Base-by-base conservation (phyloP, 2,888 invertebrate genomes). In the Ypsolopha scabrella region DNA sequence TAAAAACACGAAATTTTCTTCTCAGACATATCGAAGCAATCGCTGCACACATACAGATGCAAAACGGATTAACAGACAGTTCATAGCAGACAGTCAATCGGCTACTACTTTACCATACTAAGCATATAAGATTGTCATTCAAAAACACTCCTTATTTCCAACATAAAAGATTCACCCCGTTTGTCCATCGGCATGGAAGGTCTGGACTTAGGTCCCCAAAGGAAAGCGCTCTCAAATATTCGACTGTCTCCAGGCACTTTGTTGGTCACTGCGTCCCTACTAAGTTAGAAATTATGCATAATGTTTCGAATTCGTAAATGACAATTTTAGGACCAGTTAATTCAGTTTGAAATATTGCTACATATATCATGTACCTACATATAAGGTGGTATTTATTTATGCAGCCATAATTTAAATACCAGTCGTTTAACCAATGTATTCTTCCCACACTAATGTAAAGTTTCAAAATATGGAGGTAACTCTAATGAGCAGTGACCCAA, bases 241-340 rank as follows among this genome's bases (percentile, higher is more conserved):
- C 45, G 24, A 37, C 48, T 48, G 48, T 48, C 48, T 48, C 48
- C 46, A 35, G 34, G 33, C 46, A 46, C 33, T 46, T 34, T 46
- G 34, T 46, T 46, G 24, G 34, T 46, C 34, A 46, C 46, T 35
- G 35, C 46, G 11, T 11, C 46, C 24, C 46, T 35, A 46, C 46
- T 45, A 33, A 46, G 46, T 46, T 46, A 46, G 46, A n/a, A 24
- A 24, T 24, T 24, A 24, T 24, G 24, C 24, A 24, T 24, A 24
- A 24, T 24, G 24, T 24, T 24, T 2, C 24, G 24, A 24, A 24
- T 24, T 24, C 24, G 24, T 24, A 24, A 24, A 24, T 24, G 24
- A 24, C 24, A 24, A 24, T 24, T 24, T 24, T 24, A 24, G 24
- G 24, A 24, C 24, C 24, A 24, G 24, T 24, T 24, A 4, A 24